A percentile compares a stretch with the other conserved stretches of the same genome.
Evolutionary conservation across 2,113 vertebrate species (phyloP).

Genomic region (Rhegmatorhina hoffmannsi): DNA sequence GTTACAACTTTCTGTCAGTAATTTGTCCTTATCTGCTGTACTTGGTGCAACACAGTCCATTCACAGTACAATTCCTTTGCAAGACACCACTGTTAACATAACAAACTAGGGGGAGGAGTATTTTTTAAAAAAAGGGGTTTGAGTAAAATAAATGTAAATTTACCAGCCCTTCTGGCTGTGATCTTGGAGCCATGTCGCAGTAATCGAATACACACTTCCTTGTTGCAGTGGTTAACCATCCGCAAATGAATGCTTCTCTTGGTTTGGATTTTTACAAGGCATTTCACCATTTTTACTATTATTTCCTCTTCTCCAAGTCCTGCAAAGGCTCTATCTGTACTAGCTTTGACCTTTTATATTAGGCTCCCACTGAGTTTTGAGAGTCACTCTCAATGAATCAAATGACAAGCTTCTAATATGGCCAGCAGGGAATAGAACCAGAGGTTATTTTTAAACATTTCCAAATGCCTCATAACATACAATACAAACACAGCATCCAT

Average conservation of each 20-base stretch:
- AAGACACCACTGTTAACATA: neutral
- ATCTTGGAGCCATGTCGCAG: conserved; percentile 85
- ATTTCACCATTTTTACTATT: conserved; percentile 83
- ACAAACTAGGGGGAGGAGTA: neutral
- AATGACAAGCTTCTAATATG: conserved; percentile 81
- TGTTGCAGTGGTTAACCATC: conserved; percentile 91
- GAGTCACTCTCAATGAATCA: conserved; percentile 77
- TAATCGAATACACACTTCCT: conserved; percentile 88
- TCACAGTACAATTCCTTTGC: neutral
- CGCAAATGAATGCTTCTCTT: conserved; percentile 86
- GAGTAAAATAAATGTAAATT: conserved; percentile 45
- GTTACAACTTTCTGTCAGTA: neutral
- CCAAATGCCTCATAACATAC: conserved; percentile 64
- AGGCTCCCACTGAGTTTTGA: conserved; percentile 59
- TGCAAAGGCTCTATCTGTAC: conserved; percentile 23
- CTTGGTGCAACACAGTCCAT: neutral
- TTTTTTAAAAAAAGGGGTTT: neutral
- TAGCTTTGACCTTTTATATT: conserved; percentile 67
- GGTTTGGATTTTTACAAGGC: conserved; percentile 93
- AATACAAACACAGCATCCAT: conserved; percentile 55
- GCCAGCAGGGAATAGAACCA: conserved; percentile 81
- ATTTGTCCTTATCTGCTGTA: neutral
- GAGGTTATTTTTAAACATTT: conserved; percentile 88
- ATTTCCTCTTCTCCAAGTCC: conserved; percentile 16
- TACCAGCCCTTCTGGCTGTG: conserved; percentile 80